Base-by-base conservation (phyloP, 2,797 vertebrate species). In the Trematomus bernacchii region DNA sequence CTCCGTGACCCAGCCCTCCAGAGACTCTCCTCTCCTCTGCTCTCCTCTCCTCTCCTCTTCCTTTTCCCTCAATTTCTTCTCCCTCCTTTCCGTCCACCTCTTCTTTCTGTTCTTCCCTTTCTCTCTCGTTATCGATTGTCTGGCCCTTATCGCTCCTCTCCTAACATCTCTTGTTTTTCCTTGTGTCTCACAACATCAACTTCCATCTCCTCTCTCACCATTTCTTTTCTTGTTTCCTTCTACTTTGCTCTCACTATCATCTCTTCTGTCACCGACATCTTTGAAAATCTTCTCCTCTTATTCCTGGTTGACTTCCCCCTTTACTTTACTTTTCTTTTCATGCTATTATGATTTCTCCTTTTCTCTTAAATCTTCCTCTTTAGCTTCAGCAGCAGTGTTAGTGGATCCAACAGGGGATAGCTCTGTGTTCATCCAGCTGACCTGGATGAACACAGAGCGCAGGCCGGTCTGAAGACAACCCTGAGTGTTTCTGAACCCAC, bases 1-100 rank as follows among this genome's bases (percentile, higher is more conserved):
- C 93, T 90, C 90, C 66, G 33, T 92, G 91, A 92, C 89, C 91
- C 59, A 40, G 82, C 66, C 77, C 94, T 89, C 91, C 66, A 42
- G 92, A 93, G 92, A 92, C 87, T 72, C 65, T 53, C 73, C 69
- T 77, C 76, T 81, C 51, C 66, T 59, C 54, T 58, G 53, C n/a
- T 15, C 42, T 62, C 73, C 66, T 59, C 54, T 58, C 53, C n/a
- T 15, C 42, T 62, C 73, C 59, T 66, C 40, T 66, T 48, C 65
- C 8, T 37, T 33, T 70, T 50, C 57, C 75, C 71, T 81, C 44
- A 54, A 64, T 73, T 82, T 85, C 62, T 76, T 71, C 84, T 66
- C 65, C 73, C 57, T 76, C 53, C 66, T 68, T 75, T 23, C 63
- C 37, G 67, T 71, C 63, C 75, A 50, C 60, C 69, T 70, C 75